Base-by-base conservation (phyloP, 2,797 vertebrate genomes). In the Gallinago solitaria region DNA sequence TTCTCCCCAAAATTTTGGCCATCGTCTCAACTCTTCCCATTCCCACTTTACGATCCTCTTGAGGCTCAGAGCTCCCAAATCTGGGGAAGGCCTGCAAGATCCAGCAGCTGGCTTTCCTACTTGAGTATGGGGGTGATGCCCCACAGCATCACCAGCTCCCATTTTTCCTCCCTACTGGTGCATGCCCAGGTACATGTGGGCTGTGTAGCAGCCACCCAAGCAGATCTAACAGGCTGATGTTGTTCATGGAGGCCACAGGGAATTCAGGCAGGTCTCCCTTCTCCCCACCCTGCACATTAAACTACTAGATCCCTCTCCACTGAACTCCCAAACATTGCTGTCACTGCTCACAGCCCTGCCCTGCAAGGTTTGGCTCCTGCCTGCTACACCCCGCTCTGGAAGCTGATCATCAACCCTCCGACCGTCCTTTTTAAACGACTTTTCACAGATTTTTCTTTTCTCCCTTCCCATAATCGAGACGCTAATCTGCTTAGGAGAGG, bases 321-420 rank as follows among this genome's bases (percentile, higher is more conserved):
- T 15, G 18, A 28, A 32, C 43, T 53, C 50, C n/a, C 33, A 19
- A 50, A 41, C 16, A 2, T 5, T 7, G n/a, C 28, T 64, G 54
- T 20, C 1, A 5, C 43, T 57, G 37, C 45, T 51, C 11, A 1
- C 39, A 60, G 60, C 76, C 33, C n/a, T 33, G 30, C 39, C 27
- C 43, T 25, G 53, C 25, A 5, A 64, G 47, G 56, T 33, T n/a
- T 48, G 64, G 27, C 59, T 43, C 33, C 27, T 1, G 2, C 16
- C 74, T 7, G 6, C 41, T 53, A 6, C 0, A 0, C 11, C 28
- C 54, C 1, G 2, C 57, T 68, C 39, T 4, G 1, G 43, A 54
- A 78, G 41, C 59, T 17, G n/a, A 4, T 59, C 35, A 53, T 32
- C 25, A 33, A 4, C 71, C 56, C 50, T 56, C 71, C 24, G 2